These are phyloP conservation scores for Penaeus monodon DNA, from an alignment of 2,888 invertebrate species.

Conservation along the genomic window DNA sequence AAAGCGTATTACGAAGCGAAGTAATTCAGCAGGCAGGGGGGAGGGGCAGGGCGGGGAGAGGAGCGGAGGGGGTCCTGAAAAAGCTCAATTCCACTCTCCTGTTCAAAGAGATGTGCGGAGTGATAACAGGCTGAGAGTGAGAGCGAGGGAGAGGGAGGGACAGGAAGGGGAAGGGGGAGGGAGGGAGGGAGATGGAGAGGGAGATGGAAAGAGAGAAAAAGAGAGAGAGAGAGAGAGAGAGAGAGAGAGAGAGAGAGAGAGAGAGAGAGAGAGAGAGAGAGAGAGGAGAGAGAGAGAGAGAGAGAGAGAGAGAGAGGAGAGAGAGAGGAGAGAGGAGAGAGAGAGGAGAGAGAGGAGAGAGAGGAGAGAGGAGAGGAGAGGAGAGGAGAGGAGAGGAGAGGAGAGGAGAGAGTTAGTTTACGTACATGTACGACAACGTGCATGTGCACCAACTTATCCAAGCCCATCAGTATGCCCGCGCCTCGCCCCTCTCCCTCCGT, in stretches of 20 bases:
- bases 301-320: background rate
- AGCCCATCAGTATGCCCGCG: too few relatives aligned
- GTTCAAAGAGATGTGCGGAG: constrained; percentile 1
- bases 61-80: too few relatives aligned
- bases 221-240: background rate
- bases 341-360: background rate
- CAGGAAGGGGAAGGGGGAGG: background rate
- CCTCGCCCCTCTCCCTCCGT: too few relatives aligned
- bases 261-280: background rate
- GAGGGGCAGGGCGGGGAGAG: too few relatives aligned
- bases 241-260: background rate
- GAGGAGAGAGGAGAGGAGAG: background rate
- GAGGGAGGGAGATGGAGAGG: background rate
- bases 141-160: background rate
- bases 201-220: background rate
- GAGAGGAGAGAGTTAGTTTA: background rate
- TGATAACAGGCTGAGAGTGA: background rate
- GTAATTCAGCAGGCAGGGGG: too few relatives aligned
- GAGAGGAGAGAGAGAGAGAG: background rate
- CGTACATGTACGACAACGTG: background rate
- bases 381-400: background rate
- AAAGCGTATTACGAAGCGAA: too few relatives aligned
- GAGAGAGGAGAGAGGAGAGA: background rate
- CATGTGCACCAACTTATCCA: too few relatives aligned
- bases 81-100: background rate